phyloP scores from a whole-genome alignment of 2,797 vertebrate species.

The Columba guinea region DNA sequence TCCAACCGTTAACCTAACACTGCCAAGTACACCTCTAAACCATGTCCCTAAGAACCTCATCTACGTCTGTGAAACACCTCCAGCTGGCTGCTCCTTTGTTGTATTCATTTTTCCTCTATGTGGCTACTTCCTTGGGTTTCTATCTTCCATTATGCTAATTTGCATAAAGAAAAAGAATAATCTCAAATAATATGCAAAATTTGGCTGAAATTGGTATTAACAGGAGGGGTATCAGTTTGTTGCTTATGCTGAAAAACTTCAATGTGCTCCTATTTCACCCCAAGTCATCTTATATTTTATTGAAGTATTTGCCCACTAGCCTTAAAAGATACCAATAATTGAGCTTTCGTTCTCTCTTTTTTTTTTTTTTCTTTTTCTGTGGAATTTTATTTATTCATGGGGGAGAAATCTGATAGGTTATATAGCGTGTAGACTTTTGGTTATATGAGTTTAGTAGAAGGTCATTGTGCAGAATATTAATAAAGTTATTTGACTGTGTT shows the following conservation, averaged over 20 bases:
- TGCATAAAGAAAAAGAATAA: neutral
- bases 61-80: too few species aligned
- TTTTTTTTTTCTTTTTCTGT: neutral
- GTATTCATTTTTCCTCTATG: neutral
- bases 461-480: constrained; percentile 51
- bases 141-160: neutral
- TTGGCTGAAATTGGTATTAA: neutral
- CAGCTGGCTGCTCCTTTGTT: neutral
- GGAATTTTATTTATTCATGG: constrained; percentile 12
- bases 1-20: too few species aligned
- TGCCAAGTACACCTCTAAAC: too few species aligned
- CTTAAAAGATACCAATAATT: neutral
- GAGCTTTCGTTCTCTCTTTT: neutral
- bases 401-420: neutral
- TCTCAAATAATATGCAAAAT: neutral
- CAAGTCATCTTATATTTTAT: neutral
- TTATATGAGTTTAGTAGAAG: neutral
- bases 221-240: neutral
- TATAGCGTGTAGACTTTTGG: neutral
- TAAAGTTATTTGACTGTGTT: constrained; percentile 54
- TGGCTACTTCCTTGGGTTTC: neutral
- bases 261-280: neutral
- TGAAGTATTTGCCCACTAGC: neutral
- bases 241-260: neutral
- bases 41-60: too few species aligned